Evolutionary conservation across 2,113 vertebrate genomes (phyloP), one percentile per base, ranked within the genome.

Genomic region (Callopanchax toddi): DNA sequence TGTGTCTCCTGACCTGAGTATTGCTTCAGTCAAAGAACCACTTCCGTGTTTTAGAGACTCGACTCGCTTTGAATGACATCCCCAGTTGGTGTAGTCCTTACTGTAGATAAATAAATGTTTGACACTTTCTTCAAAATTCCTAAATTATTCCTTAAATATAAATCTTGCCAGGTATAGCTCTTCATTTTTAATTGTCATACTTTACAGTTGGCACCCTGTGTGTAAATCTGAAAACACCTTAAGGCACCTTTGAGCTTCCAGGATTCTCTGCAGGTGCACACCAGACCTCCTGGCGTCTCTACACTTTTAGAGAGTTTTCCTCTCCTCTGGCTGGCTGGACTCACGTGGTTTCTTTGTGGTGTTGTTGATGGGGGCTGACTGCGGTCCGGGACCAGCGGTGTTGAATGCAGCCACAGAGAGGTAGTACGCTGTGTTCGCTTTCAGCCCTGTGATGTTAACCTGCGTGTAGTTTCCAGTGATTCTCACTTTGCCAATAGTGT

Each of bases 271-370:
- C 25, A 0, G 4, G 36, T 58, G 18, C 40, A 57, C 3, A n/a
- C 5, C 18, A 22, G 57, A 34, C 42, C 46, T 43, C 56, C 5
- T 43, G 25, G 45, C 29, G 12, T 45, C 25, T 23, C 39, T 40
- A 32, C 18, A 23, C 62, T 71, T 62, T 39, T 2, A 26, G 15
- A 58, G 59, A 36, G 17, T 21, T 55, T 39, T 73, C 62, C 66
- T 13, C 22, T 34, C 11, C 32, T 3, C 6, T 15, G 18, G 20
- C 3, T 60, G 46, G 53, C 16, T 10, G 0, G 66, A 95, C 97
- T 86, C 89, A 99, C 97, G 95, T 64, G 94, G 93, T 83, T 97
- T 98, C 91, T 94, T 96, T 23, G 97, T 99, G 76, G 96, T 99
- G 58, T 91, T 90, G 52, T 96, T 99, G 46, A 96, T 93, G 0